These are phyloP conservation scores for Copidosoma floridanum DNA, from an alignment of 1,140 invertebrate species.

Conservation along the genomic window DNA sequence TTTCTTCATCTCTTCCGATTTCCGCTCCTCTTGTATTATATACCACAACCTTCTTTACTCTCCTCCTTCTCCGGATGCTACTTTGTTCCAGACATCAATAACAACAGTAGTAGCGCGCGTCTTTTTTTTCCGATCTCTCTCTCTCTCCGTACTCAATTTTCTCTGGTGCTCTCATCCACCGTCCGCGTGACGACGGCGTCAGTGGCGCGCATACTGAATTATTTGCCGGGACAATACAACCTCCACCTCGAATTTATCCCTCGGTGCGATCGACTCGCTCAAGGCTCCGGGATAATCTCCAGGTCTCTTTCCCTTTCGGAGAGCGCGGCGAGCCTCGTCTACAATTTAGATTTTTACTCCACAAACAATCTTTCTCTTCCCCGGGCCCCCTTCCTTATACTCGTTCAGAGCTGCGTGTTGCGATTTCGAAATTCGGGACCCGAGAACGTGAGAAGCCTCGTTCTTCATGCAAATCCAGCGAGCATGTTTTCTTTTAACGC, in stretches of 20 bases:
- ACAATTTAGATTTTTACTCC: slow-evolving; percentile 28
- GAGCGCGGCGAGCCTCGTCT: slow-evolving; percentile 23
- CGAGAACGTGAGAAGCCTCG: slow-evolving; percentile 21
- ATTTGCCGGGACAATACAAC: slow-evolving; percentile 20
- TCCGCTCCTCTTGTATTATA: neutral
- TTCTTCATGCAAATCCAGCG: slow-evolving; percentile 22
- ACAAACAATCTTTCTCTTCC: slow-evolving; percentile 18
- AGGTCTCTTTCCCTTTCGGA: neutral
- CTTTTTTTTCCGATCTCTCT: neutral
- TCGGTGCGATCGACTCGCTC: slow-evolving; percentile 21
- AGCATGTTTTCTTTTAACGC: slow-evolving; percentile 18
- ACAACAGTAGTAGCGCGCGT: neutral
- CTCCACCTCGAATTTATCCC: slow-evolving; percentile 24
- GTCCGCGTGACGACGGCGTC: neutral
- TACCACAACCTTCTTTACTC: too few species aligned
- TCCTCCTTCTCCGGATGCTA: too few species aligned
- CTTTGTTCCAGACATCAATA: too few species aligned
- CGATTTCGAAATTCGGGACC: slow-evolving; percentile 20
- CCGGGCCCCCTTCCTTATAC: neutral
- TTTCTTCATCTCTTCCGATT: neutral
- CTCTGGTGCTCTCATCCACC: neutral
- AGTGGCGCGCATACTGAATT: slow-evolving; percentile 20
- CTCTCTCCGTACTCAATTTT: neutral
- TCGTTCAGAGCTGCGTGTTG: slow-evolving; percentile 9
- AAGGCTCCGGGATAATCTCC: slow-evolving; percentile 24